These are phyloP conservation scores for Dermolepida albohirtum DNA, from an alignment of 2,888 invertebrate genomes.

Conservation along the genomic window DNA sequence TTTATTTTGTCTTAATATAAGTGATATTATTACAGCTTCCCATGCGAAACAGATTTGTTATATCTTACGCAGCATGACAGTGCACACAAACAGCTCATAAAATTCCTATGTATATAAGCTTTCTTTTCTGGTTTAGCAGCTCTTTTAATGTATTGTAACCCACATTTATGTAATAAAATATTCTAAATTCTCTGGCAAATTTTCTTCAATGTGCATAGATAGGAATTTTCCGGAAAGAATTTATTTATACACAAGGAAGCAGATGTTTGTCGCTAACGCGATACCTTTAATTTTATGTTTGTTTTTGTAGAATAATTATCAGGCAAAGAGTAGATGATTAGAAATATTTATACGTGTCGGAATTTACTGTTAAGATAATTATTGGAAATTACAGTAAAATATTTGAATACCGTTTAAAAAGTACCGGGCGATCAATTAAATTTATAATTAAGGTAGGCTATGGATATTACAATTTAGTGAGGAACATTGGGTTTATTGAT, in stretches of 20 bases:
- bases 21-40: background rate
- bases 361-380: too few relatives aligned
- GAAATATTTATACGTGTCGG: too few relatives aligned
- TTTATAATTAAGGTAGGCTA: too few relatives aligned
- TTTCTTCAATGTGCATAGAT: background rate
- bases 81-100: conserved; percentile 11
- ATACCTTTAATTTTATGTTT: too few relatives aligned
- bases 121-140: conserved; percentile 16
- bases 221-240: background rate
- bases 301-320: too few relatives aligned
- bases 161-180: background rate
- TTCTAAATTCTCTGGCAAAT: background rate
- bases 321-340: too few relatives aligned
- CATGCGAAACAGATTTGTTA: conserved; percentile 20
- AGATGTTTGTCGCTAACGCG: too few relatives aligned
- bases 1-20: conserved; percentile 18
- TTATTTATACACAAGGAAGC: too few relatives aligned
- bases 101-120: background rate
- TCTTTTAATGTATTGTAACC: conserved; percentile 5
- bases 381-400: too few relatives aligned
- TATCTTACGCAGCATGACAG: background rate
- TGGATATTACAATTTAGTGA: too few relatives aligned
- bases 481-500: too few relatives aligned
- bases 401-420: background rate
- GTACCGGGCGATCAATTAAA: background rate